Percentiles rank a stretch among this genome's conserved stretches.
phyloP scores from a whole-genome alignment of 2,888 invertebrate genomes.

The Petrolisthes manimaculis region DNA sequence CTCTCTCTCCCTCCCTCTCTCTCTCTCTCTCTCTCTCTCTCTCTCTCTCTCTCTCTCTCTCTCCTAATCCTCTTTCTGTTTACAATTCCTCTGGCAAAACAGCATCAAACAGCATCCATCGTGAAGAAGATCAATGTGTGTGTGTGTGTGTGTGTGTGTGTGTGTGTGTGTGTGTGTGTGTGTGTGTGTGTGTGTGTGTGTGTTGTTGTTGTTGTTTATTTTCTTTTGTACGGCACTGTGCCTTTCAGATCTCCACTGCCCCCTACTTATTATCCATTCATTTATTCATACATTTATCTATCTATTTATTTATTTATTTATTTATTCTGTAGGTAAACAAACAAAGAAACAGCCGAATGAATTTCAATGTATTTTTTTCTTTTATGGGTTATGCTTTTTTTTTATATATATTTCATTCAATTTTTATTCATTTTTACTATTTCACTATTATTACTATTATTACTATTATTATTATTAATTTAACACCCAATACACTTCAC shows the following conservation, averaged over 20 bases:
- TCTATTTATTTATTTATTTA: too few species aligned
- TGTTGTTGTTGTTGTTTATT: too few species aligned
- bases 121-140: conserved; percentile 5
- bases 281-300: too few species aligned
- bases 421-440: too few species aligned
- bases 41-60: neutral
- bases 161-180: conserved; percentile 13
- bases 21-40: conserved; percentile 7
- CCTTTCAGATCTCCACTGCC: neutral
- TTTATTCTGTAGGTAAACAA: neutral
- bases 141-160: conserved; percentile 23
- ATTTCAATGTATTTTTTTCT: too few species aligned
- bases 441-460: too few species aligned
- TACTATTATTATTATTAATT: too few species aligned
- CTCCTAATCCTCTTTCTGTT: conserved; percentile 11
- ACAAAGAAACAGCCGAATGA: neutral
- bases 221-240: neutral
- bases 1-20: neutral
- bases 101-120: neutral
- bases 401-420: too few species aligned
- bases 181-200: neutral
- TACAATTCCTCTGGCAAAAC: neutral
- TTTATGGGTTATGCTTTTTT: too few species aligned
- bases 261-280: neutral
- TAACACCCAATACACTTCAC: too few species aligned